Conservation (phyloP, 1,140 invertebrate genomes). For the Pogonus chalceus region DNA sequence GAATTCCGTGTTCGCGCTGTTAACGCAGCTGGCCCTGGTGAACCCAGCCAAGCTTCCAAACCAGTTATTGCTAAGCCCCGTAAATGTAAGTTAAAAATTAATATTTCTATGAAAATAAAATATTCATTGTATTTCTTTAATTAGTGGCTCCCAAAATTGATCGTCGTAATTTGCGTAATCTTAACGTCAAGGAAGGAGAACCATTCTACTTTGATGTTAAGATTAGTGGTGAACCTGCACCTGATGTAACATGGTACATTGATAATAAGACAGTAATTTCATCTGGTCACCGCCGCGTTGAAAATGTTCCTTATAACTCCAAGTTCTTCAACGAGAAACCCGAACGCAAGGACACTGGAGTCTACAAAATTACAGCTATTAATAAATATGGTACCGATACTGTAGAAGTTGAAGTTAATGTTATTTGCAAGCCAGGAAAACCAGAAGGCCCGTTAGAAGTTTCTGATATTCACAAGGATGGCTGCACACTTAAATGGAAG, state of each 20-base stretch:
- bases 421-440: constrained; percentile 82
- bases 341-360: constrained; percentile 73
- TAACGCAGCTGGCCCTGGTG: constrained; percentile 69
- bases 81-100: constrained; percentile 57
- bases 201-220: constrained; percentile 76
- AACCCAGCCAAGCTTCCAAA: constrained; percentile 62
- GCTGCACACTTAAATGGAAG: constrained; percentile 94
- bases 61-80: constrained; percentile 73
- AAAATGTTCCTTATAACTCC: constrained; percentile 78
- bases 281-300: constrained; percentile 50
- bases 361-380: constrained; percentile 73
- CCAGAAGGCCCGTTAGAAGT: constrained; percentile 94
- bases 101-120: no score
- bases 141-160: constrained; percentile 91
- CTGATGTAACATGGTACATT: constrained; percentile 65
- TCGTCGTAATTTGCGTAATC: constrained; percentile 61
- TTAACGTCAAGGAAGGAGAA: constrained; percentile 74
- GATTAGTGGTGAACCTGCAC: constrained; percentile 73
- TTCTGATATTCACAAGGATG: constrained; percentile 89
- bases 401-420: constrained; percentile 83
- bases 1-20: constrained; percentile 80
- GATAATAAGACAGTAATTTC: constrained; percentile 49
- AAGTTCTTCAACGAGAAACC: constrained; percentile 76
- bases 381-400: constrained; percentile 83
- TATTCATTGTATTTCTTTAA: constrained; percentile 25